A percentile compares a stretch with the other conserved stretches of the same genome.
phyloP scores from a whole-genome alignment of 92 coral and sea anemone species.

The Porites lobata region DNA sequence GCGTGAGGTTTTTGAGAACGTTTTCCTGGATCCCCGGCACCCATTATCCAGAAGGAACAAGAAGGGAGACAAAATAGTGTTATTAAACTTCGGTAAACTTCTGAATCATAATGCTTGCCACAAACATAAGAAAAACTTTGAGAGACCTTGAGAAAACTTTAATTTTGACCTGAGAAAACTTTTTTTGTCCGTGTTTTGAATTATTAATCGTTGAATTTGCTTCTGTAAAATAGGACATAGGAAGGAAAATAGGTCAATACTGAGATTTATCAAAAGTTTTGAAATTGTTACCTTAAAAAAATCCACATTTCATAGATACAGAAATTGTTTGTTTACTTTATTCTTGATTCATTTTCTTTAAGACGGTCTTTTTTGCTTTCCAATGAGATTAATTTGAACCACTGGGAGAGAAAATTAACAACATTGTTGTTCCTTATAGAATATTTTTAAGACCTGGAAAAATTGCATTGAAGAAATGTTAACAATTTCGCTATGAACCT shows the following conservation, averaged over 20 bases:
- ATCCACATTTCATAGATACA: not conserved
- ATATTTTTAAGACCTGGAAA: too few species aligned
- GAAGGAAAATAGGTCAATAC: too few species aligned
- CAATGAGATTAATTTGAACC: not conserved
- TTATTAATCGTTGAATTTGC: not conserved
- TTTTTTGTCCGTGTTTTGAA: not conserved
- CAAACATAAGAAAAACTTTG: too few species aligned
- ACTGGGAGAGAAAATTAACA: not conserved
- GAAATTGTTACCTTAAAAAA: too few species aligned
- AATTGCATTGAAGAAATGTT: not conserved
- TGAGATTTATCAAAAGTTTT: too few species aligned
- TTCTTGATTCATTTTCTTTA: not conserved
- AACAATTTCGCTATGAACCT: not conserved
- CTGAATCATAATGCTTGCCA: too few species aligned
- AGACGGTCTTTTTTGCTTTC: not conserved
- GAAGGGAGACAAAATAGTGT: too few species aligned
- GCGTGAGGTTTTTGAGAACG: not conserved
- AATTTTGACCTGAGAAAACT: not conserved
- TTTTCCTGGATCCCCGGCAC: not conserved
- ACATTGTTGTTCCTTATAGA: too few species aligned
- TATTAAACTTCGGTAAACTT: too few species aligned
- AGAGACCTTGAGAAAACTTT: too few species aligned
- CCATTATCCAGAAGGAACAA: too few species aligned
- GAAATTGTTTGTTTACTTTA: constrained; percentile 41
- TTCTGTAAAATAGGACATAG: too few species aligned